Evolutionary conservation across 1,140 invertebrate species (phyloP).

Genomic region (Drosophila tropicalis): DNA sequence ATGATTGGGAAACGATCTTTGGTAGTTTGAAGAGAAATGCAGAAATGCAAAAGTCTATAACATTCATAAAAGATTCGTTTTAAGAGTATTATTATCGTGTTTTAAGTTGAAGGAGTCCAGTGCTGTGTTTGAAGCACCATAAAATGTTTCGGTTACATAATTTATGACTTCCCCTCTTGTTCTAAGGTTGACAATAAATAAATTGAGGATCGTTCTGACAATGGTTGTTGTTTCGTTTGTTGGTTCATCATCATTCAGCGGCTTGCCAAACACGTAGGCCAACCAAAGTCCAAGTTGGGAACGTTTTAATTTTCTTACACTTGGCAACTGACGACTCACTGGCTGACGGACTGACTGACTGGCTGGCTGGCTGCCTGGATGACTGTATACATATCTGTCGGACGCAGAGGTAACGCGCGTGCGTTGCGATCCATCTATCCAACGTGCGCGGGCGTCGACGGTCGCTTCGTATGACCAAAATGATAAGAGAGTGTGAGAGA

Average conservation of each 20-base stretch:
- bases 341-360: slow-evolving; percentile 24
- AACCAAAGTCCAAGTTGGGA: slow-evolving; percentile 79
- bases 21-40: too few relatives aligned
- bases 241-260: slow-evolving; percentile 37
- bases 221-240: slow-evolving; percentile 9
- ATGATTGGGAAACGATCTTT: too few relatives aligned
- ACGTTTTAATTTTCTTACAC: slow-evolving; percentile 79
- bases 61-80: too few relatives aligned
- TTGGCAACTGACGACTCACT: slow-evolving; percentile 59
- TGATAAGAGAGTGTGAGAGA: slow-evolving; percentile 48
- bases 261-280: slow-evolving; percentile 77
- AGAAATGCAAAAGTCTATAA: too few relatives aligned
- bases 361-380: slow-evolving; percentile 1
- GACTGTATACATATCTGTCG: neutral
- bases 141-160: slow-evolving; percentile 64
- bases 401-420: slow-evolving; percentile 52
- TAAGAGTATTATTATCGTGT: neutral
- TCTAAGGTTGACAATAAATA: slow-evolving; percentile 67
- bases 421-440: slow-evolving; percentile 68
- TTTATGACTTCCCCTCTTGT: slow-evolving; percentile 75
- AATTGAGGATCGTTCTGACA: slow-evolving; percentile 70
- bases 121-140: slow-evolving; percentile 42
- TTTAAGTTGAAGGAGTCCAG: slow-evolving; percentile 45
- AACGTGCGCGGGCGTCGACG: slow-evolving; percentile 72
- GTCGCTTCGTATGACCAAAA: slow-evolving; percentile 46